These are phyloP conservation scores for Ophion costatus DNA, from an alignment of 2,888 invertebrate genomes.

Conservation along the genomic window DNA sequence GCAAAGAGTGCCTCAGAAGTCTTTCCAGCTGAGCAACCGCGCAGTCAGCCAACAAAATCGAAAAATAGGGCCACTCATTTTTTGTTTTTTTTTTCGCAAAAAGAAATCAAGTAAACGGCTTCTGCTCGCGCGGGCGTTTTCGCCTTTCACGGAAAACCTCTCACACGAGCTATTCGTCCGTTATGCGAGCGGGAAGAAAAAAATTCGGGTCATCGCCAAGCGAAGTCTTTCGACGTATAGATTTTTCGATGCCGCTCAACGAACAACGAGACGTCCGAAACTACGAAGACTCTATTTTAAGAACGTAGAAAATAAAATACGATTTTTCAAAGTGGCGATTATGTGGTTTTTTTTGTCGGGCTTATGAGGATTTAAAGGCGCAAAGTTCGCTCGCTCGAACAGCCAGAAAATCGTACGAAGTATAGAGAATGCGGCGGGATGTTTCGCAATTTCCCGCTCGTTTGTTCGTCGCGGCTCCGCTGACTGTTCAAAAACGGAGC, in stretches of 20 bases:
- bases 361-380: neutral
- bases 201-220: conserved; percentile 32
- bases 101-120: conserved; percentile 22
- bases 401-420: neutral
- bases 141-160: conserved; percentile 6
- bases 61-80: conserved; percentile 17
- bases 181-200: conserved; percentile 10
- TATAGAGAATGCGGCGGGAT: conserved; percentile 37
- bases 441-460: conserved; percentile 54
- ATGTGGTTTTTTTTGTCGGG: neutral
- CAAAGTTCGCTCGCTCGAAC: neutral
- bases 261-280: neutral
- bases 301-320: neutral
- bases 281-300: conserved; percentile 1
- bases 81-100: conserved; percentile 2
- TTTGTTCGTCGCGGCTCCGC: conserved; percentile 26
- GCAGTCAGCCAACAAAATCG: conserved; percentile 5
- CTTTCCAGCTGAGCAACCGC: conserved; percentile 40
- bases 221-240: neutral
- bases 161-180: conserved; percentile 25
- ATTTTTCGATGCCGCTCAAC: neutral
- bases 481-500: conserved; percentile 21
- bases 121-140: neutral
- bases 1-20: conserved; percentile 40
- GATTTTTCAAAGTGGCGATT: neutral